phyloP scores from a whole-genome alignment of 2,888 invertebrate species.

The Cyaniris semiargus region DNA sequence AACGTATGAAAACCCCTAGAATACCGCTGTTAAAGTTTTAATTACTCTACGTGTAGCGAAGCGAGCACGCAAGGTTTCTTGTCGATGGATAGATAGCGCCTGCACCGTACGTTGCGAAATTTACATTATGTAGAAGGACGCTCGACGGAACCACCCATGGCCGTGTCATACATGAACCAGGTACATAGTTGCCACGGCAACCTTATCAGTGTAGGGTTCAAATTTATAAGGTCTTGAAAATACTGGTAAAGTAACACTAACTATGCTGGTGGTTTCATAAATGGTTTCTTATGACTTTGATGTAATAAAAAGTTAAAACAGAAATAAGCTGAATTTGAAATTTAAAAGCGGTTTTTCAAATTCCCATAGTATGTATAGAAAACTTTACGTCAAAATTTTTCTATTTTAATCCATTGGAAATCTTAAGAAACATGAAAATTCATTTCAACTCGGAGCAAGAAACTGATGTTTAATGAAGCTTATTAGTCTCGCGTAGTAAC shows the following conservation, averaged over 20 bases:
- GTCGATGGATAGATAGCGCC: slow-evolving; percentile 31
- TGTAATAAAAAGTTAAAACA: too few species aligned
- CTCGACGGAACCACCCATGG: slow-evolving; percentile 11
- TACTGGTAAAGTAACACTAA: neutral
- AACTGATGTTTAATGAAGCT: neutral
- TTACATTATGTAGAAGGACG: slow-evolving; percentile 31
- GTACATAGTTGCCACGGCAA: neutral
- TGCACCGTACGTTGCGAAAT: slow-evolving; percentile 21
- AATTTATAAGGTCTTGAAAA: neutral
- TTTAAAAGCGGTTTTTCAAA: too few species aligned
- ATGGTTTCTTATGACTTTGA: neutral
- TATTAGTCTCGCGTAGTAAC: neutral
- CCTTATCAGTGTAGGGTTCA: slow-evolving; percentile 7
- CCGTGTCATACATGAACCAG: neutral
- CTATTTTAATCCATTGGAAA: neutral
- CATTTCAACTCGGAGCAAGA: neutral
- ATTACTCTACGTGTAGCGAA: neutral
- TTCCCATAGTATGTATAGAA: too few species aligned
- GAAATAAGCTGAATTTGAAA: too few species aligned
- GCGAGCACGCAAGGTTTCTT: slow-evolving; percentile 26
- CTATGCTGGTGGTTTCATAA: neutral
- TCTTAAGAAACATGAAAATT: neutral
- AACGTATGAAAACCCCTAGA: neutral
- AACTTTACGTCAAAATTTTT: too few species aligned
- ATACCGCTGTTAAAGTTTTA: neutral